Evolutionary conservation across 2,797 vertebrate species (phyloP).

Genomic region (Gallirallus australis): DNA sequence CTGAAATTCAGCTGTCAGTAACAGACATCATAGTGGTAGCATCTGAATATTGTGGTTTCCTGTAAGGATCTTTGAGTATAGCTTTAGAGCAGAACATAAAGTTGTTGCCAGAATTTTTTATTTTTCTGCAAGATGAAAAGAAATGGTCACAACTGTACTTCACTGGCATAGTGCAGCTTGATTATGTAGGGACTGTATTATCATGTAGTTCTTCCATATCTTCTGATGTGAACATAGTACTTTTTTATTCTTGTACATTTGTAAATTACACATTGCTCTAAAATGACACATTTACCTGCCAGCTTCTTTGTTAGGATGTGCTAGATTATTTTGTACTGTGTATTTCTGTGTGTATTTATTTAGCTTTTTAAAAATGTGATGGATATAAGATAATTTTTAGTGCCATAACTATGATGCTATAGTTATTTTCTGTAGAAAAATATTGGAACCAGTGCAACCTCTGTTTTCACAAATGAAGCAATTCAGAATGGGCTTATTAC

Average conservation of each 20-base stretch:
- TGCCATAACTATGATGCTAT: not conserved
- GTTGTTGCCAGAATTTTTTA: not conserved
- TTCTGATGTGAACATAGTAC: not conserved
- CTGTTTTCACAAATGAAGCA: slow-evolving; percentile 74
- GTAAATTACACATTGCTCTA: not conserved
- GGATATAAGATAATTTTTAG: slow-evolving; percentile 3
- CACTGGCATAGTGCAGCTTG: not conserved
- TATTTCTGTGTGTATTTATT: not conserved
- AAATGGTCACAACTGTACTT: not conserved
- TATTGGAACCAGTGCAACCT: slow-evolving; percentile 55
- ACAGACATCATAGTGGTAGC: not conserved
- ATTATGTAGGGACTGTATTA: not conserved
- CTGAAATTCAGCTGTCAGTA: not conserved
- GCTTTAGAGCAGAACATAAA: not conserved
- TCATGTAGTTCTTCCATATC: not conserved
- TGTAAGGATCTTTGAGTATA: not conserved
- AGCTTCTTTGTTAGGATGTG: not conserved
- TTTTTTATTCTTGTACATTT: not conserved
- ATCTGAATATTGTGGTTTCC: not conserved
- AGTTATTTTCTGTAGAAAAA: not conserved
- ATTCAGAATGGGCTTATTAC: not conserved
- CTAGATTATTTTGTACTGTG: not conserved
- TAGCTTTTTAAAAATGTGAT: not conserved
- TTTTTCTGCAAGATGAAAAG: not conserved
- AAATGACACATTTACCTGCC: not conserved